Base-by-base conservation (phyloP, 2,888 invertebrate species). In the Diloba caeruleocephala region DNA sequence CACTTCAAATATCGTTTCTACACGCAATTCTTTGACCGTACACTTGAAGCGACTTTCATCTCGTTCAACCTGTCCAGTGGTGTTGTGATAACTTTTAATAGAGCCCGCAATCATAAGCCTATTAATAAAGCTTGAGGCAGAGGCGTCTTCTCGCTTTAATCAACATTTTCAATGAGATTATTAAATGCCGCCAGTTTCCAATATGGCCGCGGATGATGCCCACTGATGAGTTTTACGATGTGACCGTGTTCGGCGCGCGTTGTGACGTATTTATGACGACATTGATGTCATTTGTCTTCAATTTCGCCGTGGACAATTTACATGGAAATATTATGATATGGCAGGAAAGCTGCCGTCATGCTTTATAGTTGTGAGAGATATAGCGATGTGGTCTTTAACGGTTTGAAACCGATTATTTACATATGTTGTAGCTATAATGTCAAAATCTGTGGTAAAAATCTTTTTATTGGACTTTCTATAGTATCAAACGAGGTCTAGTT, bases 111-210 rank as follows among this genome's bases (percentile, higher is more conserved):
- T 88, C 87, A 85, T 82, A 81, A 79, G 81, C 78, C 84, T 87
- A 87, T 88, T 87, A 88, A 87, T 86, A 84, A 84, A 76, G 68
- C 69, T 68, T 69, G 74, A 71, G 73, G 75, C 71, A 73, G 72
- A 81, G 80, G 81, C 81, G 79, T 84, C 82, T 84, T 80, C 77
- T 80, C 81, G 79, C 80, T 84, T 87, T 84, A 85, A 87, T 88
- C 86, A 87, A 87, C 84, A 83, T 86, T 83, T 84, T 85, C 83
- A 87, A 87, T 87, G 83, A 82, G 84, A 83, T 85, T 84, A 83
- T 86, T 85, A 81, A 82, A 83, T 60, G 77, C 70, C 77, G 73
- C 75, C 72, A 66, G 54, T 68, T 71, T 68, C 62, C 75, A 76
- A 77, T 52, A 78, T 79, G 78, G 83, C 78, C 61, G 70, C 58